phyloP scores from a whole-genome alignment of 2,888 invertebrate genomes.

The Hirudinaria manillensis region DNA sequence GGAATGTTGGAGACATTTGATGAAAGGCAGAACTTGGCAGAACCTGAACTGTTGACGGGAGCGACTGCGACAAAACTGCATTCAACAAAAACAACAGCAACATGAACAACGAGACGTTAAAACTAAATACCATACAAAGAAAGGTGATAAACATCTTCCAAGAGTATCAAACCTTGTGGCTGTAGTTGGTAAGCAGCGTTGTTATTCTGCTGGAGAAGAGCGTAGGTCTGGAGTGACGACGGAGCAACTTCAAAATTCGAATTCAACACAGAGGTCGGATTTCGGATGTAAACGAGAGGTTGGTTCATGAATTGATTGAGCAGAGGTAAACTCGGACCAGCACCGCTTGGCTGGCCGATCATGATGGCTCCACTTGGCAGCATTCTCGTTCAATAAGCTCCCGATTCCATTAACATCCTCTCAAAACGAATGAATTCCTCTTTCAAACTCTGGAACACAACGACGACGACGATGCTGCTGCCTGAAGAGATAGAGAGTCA shows the following conservation, averaged over 20 bases:
- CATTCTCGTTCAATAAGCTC: slow-evolving; percentile 1
- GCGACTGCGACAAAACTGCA: neutral
- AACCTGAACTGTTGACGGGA: neutral
- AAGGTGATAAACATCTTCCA: no score
- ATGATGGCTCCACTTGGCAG: slow-evolving; percentile 3
- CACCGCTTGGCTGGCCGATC: neutral
- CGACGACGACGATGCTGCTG: neutral
- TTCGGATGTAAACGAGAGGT: neutral
- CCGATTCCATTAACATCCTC: neutral
- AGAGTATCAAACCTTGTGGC: neutral
- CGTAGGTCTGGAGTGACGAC: neutral
- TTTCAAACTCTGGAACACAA: neutral
- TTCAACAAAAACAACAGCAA: neutral
- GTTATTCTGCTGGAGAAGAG: neutral
- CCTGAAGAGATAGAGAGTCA: no score
- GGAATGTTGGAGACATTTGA: neutral
- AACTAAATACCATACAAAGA: no score
- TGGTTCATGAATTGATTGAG: neutral
- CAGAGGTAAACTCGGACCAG: neutral
- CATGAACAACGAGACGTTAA: no score
- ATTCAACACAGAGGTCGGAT: slow-evolving; percentile 1
- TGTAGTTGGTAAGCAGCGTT: neutral
- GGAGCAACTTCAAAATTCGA: neutral
- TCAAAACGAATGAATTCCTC: neutral
- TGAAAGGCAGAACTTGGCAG: neutral